phyloP scores from a whole-genome alignment of 2,797 vertebrate species.

The Chloroceryle amazona region DNA sequence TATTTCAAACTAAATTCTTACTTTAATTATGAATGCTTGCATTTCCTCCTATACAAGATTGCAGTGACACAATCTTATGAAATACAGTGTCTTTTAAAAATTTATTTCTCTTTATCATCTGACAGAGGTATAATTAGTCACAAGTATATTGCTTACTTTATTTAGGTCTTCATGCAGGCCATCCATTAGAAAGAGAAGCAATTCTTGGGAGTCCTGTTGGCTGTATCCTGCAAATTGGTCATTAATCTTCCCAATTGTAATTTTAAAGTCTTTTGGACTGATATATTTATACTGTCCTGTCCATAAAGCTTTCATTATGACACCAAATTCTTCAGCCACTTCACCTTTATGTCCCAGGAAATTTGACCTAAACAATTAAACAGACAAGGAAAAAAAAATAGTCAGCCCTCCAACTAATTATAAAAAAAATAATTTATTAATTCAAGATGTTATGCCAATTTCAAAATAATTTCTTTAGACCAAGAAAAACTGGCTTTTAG shows the following conservation, averaged over 20 bases:
- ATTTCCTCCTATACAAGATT: background rate
- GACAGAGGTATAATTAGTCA: background rate
- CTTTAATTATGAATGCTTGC: background rate
- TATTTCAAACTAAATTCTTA: background rate
- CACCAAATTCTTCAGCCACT: constrained; percentile 97
- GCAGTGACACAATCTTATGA: background rate
- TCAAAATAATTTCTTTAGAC: background rate
- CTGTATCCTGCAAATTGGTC: constrained; percentile 94
- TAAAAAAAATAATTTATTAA: background rate
- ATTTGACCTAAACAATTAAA: constrained; percentile 86
- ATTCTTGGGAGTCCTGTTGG: constrained; percentile 97
- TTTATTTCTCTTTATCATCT: background rate
- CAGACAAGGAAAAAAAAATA: background rate
- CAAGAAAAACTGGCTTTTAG: background rate
- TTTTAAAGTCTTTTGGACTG: constrained; percentile 96
- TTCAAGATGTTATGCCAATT: background rate
- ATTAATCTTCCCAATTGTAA: constrained; percentile 97
- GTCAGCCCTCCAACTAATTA: background rate
- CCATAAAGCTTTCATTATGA: constrained; percentile 98
- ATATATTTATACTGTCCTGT: constrained; percentile 94
- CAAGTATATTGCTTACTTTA: constrained; percentile 84
- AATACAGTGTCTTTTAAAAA: background rate
- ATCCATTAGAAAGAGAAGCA: constrained; percentile 98
- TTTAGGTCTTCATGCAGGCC: constrained; percentile 98
- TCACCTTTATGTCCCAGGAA: constrained; percentile 97